A percentile compares a stretch with the other conserved stretches of the same genome.
These are phyloP conservation scores for Caenorhabditis remanei DNA, from an alignment of 1,140 invertebrate species.

Conservation along the genomic window DNA sequence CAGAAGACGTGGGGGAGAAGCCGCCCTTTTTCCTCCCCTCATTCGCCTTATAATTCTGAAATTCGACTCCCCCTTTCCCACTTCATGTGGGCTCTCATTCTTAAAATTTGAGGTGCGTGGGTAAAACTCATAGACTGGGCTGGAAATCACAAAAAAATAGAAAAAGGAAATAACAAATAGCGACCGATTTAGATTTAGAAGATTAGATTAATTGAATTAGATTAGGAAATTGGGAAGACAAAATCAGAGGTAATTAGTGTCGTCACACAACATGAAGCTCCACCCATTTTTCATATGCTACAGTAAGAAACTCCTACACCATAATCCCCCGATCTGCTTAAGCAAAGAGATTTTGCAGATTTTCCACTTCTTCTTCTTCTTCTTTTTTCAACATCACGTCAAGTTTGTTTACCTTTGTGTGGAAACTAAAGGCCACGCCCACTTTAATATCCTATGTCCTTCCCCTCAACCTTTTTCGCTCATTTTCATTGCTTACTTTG, in stretches of 20 bases:
- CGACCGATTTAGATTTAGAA: background rate
- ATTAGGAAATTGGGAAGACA: too few species aligned
- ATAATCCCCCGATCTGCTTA: too few species aligned
- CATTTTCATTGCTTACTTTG: background rate
- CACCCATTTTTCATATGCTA: too few species aligned
- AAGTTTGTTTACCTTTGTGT: constrained; percentile 1
- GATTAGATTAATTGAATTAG: too few species aligned
- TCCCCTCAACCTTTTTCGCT: background rate
- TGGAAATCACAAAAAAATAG: too few species aligned
- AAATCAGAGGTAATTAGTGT: too few species aligned
- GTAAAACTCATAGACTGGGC: background rate
- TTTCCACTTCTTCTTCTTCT: too few species aligned
- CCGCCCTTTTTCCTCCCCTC: background rate
- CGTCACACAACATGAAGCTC: too few species aligned
- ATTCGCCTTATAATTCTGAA: background rate
- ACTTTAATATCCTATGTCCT: background rate
- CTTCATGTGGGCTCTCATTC: background rate
- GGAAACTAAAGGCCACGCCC: constrained; percentile 3
- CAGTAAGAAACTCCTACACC: too few species aligned
- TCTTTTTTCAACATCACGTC: background rate
- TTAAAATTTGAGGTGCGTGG: background rate
- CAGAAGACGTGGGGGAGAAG: background rate
- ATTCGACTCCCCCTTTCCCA: too few species aligned
- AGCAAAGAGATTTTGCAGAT: too few species aligned
- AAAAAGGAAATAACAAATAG: too few species aligned